phyloP scores from a whole-genome alignment of 2,797 vertebrate species.

The Danio choprae region DNA sequence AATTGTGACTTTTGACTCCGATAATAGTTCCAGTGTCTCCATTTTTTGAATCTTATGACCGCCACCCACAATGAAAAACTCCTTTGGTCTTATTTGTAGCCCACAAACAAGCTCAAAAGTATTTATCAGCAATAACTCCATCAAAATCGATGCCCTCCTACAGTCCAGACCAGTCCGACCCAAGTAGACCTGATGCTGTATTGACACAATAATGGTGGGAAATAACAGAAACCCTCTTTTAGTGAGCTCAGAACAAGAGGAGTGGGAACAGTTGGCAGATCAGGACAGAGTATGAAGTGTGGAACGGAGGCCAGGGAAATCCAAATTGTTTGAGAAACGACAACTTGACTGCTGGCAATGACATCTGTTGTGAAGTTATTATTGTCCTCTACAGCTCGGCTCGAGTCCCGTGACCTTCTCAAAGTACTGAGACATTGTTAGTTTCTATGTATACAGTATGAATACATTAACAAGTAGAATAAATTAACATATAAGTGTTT shows the following conservation, averaged over 20 bases:
- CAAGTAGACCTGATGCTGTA: slow-evolving; percentile 41
- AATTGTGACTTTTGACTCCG: slow-evolving; percentile 24
- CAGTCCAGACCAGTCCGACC: slow-evolving; percentile 31
- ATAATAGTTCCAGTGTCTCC: slow-evolving; percentile 28
- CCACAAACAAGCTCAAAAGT: slow-evolving; percentile 47
- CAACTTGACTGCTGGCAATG: background rate
- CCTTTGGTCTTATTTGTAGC: slow-evolving; percentile 37
- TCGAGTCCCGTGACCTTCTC: slow-evolving; percentile 29
- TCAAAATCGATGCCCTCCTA: slow-evolving; percentile 51
- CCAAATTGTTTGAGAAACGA: slow-evolving; percentile 38
- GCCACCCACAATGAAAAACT: background rate
- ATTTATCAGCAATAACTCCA: slow-evolving; percentile 45
- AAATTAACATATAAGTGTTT: too few relatives aligned
- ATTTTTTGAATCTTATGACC: slow-evolving; percentile 16
- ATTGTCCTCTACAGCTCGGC: background rate
- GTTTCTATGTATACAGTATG: too few relatives aligned
- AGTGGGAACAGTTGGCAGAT: slow-evolving; percentile 35
- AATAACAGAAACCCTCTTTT: slow-evolving; percentile 50
- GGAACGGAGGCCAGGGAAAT: slow-evolving; percentile 30
- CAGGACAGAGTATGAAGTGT: slow-evolving; percentile 39
- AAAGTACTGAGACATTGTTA: background rate
- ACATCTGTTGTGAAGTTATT: background rate
- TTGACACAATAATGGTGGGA: slow-evolving; percentile 55
- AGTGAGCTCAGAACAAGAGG: slow-evolving; percentile 40
- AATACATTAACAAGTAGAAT: too few relatives aligned